Evolutionary conservation across 2,797 vertebrate species (phyloP).

Genomic region (Galaxias olidus): DNA sequence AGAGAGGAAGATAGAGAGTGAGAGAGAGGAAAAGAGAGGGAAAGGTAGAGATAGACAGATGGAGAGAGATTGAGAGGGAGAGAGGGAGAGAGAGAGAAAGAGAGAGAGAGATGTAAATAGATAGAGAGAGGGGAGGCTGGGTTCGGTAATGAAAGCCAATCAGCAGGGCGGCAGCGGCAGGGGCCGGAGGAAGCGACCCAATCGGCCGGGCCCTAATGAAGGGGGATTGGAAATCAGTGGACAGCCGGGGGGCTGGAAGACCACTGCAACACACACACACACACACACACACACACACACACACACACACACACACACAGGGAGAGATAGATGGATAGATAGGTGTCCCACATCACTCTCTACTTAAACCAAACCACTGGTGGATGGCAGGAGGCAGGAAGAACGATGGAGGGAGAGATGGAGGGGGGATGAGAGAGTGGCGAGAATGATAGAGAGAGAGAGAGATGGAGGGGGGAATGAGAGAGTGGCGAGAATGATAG

Average conservation of each 20-base stretch:
- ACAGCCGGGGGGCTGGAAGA: too few species aligned
- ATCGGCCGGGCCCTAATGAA: conserved; percentile 75
- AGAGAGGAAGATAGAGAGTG: neutral
- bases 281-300: too few species aligned
- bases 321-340: too few species aligned
- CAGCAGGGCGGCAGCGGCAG: conserved; percentile 61
- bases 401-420: conserved; percentile 19
- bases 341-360: too few species aligned
- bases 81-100: conserved; percentile 43
- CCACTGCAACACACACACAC: too few species aligned
- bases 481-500: conserved; percentile 26
- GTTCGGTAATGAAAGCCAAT: conserved; percentile 74
- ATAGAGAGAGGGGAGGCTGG: conserved; percentile 45
- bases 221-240: conserved; percentile 71
- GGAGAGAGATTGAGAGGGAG: neutral
- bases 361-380: too few species aligned
- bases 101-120: conserved; percentile 44
- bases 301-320: too few species aligned
- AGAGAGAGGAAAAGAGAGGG: neutral
- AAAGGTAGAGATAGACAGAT: conserved; percentile 1
- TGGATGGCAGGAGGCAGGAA: too few species aligned
- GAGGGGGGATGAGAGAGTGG: conserved; percentile 24
- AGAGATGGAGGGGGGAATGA: conserved; percentile 13
- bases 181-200: conserved; percentile 68
- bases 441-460: conserved; percentile 4